Percentiles rank a stretch among this genome's conserved stretches.
Evolutionary conservation across 1,140 invertebrate genomes (phyloP).

Genomic region (Anastrepha ludens): DNA sequence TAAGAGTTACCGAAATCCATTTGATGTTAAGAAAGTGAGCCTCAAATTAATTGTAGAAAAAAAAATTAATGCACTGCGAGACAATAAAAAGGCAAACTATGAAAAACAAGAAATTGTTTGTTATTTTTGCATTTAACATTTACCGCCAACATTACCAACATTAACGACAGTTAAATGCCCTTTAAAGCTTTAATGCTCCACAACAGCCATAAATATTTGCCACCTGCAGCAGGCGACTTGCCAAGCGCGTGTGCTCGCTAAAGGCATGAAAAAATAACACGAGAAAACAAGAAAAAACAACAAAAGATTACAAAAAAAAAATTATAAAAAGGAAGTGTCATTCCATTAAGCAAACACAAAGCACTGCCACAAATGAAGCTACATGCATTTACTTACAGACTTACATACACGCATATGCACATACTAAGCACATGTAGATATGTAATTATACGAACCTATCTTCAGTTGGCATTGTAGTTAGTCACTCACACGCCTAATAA

Average conservation of each 20-base stretch:
- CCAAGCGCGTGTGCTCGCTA: not conserved
- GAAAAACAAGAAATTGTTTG: not conserved
- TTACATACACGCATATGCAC: not conserved
- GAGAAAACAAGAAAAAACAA: not conserved
- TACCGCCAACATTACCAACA: not conserved
- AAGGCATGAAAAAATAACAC: not conserved
- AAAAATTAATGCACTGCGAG: not conserved
- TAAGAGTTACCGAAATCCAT: constrained; percentile 18
- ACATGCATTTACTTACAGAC: not conserved
- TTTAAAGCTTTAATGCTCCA: not conserved
- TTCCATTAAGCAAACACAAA: not conserved
- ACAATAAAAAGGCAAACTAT: not conserved
- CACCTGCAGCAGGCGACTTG: not conserved
- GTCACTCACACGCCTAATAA: not conserved
- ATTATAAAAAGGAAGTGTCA: not conserved
- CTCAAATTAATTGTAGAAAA: not conserved
- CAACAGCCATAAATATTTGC: not conserved
- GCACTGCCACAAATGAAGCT: not conserved
- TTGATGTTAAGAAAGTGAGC: not conserved
- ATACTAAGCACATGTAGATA: not conserved
- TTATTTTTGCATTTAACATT: not conserved
- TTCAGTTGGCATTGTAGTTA: not conserved
- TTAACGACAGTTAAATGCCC: not conserved
- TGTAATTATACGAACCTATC: too few species aligned
- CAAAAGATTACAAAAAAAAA: not conserved